Evolutionary conservation across 2,888 invertebrate species (phyloP).

Genomic region (Antitype chi): DNA sequence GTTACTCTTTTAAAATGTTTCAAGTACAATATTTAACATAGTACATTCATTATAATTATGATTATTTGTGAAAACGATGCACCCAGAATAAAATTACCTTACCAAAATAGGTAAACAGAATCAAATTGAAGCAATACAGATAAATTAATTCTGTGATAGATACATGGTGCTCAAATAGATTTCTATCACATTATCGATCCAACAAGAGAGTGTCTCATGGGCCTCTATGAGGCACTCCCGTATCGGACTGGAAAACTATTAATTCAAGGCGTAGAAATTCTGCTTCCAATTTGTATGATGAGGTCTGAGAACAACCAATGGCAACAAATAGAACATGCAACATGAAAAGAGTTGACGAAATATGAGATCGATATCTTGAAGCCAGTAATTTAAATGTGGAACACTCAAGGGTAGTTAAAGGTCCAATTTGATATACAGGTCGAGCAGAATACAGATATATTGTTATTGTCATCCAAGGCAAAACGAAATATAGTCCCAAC

Average conservation of each 20-base stretch:
- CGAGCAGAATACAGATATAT: neutral
- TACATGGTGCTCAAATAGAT: too few species aligned
- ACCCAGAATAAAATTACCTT: too few species aligned
- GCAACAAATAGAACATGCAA: neutral
- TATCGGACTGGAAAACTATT: neutral
- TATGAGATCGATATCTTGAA: conserved; percentile 2
- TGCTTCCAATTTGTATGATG: neutral
- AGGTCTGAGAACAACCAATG: neutral
- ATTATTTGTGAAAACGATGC: too few species aligned
- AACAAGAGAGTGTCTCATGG: neutral
- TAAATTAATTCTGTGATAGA: too few species aligned
- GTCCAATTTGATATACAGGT: conserved; percentile 30
- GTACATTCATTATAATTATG: too few species aligned
- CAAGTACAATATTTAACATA: too few species aligned
- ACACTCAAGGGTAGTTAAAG: conserved; percentile 5
- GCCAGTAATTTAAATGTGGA: conserved; percentile 12
- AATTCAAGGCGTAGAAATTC: neutral
- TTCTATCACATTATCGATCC: too few species aligned
- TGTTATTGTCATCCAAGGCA: conserved; percentile 6
- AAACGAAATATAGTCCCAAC: neutral
- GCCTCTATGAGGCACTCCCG: neutral
- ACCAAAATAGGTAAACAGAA: too few species aligned
- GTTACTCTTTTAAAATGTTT: too few species aligned
- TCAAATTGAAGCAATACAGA: too few species aligned
- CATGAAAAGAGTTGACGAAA: neutral